These are phyloP conservation scores for Melanotaenia nigrans DNA, from an alignment of 2,797 vertebrate species.

Conservation along the genomic window DNA sequence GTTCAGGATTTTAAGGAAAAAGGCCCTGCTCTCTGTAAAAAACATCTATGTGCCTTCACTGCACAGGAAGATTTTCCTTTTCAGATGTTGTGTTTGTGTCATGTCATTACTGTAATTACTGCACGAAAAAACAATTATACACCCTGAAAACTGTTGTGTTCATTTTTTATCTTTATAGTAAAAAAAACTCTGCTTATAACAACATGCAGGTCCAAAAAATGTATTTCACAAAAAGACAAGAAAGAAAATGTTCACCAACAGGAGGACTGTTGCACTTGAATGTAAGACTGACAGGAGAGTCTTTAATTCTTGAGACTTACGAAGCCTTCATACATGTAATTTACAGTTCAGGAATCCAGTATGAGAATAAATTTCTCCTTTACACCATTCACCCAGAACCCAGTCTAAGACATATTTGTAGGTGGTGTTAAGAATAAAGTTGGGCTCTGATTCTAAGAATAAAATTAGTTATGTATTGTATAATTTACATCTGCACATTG, in stretches of 20 bases:
- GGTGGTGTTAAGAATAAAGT: not conserved
- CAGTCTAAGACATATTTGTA: not conserved
- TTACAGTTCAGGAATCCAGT: conserved; percentile 2
- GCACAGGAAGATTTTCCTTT: not conserved
- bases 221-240: not conserved
- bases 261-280: not conserved
- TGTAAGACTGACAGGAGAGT: not conserved
- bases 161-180: not conserved
- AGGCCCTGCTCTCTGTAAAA: not conserved
- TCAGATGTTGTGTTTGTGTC: not conserved
- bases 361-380: not conserved
- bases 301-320: not conserved
- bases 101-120: not conserved
- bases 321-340: conserved; percentile 5
- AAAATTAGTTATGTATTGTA: conserved; percentile 16
- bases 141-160: not conserved
- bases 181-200: not conserved
- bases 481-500: conserved; percentile 16
- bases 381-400: conserved; percentile 10
- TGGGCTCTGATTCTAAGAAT: not conserved
- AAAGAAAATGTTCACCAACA: not conserved
- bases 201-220: rapidly evolving
- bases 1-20: no score
- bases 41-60: not conserved
- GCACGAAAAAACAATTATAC: not conserved